Evolutionary conservation across 2,113 vertebrate species (phyloP), one percentile per base, ranked within the genome.

Genomic region (Peucedramus taeniatus): DNA sequence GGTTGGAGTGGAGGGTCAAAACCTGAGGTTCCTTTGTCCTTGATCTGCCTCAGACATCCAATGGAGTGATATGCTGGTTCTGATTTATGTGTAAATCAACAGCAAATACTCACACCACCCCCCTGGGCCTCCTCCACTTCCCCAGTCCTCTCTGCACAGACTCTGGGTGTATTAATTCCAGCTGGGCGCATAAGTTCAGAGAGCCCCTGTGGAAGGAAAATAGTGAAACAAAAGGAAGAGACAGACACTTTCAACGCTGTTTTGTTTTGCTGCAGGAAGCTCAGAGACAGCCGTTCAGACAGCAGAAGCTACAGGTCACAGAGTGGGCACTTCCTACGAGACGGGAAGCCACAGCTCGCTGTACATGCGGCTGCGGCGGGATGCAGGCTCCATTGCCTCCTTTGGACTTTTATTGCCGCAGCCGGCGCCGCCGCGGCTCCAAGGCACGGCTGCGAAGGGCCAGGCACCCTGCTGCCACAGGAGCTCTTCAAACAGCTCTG

Each of bases 221-320:
- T 11, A 86, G 83, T 66, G 75, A 92, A 93, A 91, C 27, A 83
- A 83, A 95, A 92, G 94, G 94, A 96, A 86, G 82, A 93, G 84
- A 92, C 70, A 90, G 60, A 78, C 71, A 3, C 47, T 83, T 93
- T 71, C 10, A 64, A 69, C 21, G 66, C 61, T 90, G 70, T 35
- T 97, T 95, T 96, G 70, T 93, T 97, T 95, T 75, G 69, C 77
- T 95, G 44, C 96, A 96, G 97, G 97, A 98, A 98, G 92, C 20
- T 13, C 87, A 93, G 95, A 98, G 94, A 97, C 96, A 97, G 72
- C 49, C 8, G 8, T 79, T 94, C 84, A 89, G 97, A 89, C 93
- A 65, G 91, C 74, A 91, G 78, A 87, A 95, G 93, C 23, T 51
- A 42, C 90, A 90, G 83, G 93, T 89, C 54, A 50, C 3, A 12